These are phyloP conservation scores for Hofmannophila pseudospretella DNA, from an alignment of 2,888 invertebrate species.

Conservation along the genomic window DNA sequence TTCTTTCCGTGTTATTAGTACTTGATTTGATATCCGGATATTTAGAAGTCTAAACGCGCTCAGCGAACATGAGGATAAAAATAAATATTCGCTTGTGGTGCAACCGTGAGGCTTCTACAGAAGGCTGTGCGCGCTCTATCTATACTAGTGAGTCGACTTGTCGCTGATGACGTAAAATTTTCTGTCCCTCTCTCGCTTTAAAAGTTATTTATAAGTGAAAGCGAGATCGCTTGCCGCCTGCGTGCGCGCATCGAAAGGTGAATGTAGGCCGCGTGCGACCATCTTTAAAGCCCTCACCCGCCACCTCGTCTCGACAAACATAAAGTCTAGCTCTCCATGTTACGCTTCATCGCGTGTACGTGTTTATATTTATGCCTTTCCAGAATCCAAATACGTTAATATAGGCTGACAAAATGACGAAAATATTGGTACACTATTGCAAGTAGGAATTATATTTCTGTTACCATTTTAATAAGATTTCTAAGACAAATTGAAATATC, in stretches of 20 bases:
- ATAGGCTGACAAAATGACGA: background rate
- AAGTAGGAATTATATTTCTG: too few relatives aligned
- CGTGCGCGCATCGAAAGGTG: slow-evolving; percentile 65
- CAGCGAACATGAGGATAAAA: slow-evolving; percentile 3
- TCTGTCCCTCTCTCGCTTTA: slow-evolving; percentile 35
- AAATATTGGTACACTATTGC: background rate
- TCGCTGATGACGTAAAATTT: slow-evolving; percentile 41
- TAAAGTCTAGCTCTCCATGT: slow-evolving; percentile 54
- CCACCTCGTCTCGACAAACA: slow-evolving; percentile 53
- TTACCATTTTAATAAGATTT: too few relatives aligned
- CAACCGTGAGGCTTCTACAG: slow-evolving; percentile 44
- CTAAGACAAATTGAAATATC: slow-evolving; percentile 1
- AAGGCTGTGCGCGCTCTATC: slow-evolving; percentile 39
- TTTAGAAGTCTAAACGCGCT: background rate
- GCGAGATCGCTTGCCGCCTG: slow-evolving; percentile 45
- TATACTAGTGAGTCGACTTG: slow-evolving; percentile 38
- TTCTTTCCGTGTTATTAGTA: slow-evolving; percentile 1
- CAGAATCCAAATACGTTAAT: too few relatives aligned
- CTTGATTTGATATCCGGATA: slow-evolving; percentile 1
- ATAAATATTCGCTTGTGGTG: slow-evolving; percentile 4
- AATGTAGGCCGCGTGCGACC: slow-evolving; percentile 74
- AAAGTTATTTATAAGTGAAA: slow-evolving; percentile 33
- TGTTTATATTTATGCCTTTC: too few relatives aligned
- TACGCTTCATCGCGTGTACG: background rate
- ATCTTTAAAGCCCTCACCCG: slow-evolving; percentile 68